Evolutionary conservation across 1,140 invertebrate species (phyloP).

Genomic region (Lethocerus indicus): DNA sequence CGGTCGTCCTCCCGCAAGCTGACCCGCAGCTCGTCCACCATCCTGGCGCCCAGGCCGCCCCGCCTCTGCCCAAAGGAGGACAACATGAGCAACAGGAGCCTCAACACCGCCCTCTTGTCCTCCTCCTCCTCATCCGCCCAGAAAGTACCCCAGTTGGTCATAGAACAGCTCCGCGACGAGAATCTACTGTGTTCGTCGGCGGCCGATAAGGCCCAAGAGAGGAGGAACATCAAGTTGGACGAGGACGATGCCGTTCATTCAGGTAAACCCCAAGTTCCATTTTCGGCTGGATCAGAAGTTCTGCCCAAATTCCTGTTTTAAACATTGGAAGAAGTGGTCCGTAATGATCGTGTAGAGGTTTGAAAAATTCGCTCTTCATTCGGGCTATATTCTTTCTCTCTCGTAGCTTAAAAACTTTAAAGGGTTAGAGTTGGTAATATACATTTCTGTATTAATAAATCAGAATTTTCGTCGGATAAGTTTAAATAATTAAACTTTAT

Average conservation of each 20-base stretch:
- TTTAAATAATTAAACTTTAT: too few relatives aligned
- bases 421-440: too few relatives aligned
- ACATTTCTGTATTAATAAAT: too few relatives aligned
- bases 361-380: too few relatives aligned
- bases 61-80: not conserved
- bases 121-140: slow-evolving; percentile 7
- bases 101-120: slow-evolving; percentile 1
- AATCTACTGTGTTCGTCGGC: slow-evolving; percentile 19
- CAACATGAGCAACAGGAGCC: too few relatives aligned
- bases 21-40: slow-evolving; percentile 35
- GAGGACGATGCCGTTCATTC: slow-evolving; percentile 43
- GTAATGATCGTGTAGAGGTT: too few relatives aligned
- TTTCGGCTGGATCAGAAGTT: too few relatives aligned
- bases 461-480: too few relatives aligned
- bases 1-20: slow-evolving; percentile 52
- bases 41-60: slow-evolving; percentile 20
- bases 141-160: slow-evolving; percentile 10
- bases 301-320: too few relatives aligned
- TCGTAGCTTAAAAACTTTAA: too few relatives aligned
- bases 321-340: too few relatives aligned
- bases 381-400: too few relatives aligned
- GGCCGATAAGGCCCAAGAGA: slow-evolving; percentile 21
- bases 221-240: slow-evolving; percentile 25
- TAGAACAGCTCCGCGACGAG: slow-evolving; percentile 15
- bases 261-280: slow-evolving; percentile 28